Conservation (phyloP, 1,140 invertebrate genomes). For the Apolygus lucorum region DNA sequence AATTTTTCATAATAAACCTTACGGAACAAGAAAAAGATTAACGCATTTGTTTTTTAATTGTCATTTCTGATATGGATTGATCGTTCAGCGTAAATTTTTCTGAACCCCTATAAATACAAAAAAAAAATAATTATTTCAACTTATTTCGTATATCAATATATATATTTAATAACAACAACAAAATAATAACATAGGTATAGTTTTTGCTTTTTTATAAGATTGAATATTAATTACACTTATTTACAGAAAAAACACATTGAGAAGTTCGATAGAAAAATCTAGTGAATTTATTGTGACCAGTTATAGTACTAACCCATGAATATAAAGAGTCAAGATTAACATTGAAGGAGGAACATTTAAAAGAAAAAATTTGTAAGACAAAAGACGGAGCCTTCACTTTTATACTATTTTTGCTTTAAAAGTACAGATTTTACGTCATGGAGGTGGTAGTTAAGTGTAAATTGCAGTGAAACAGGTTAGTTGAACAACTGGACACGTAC, state of each 20-base stretch:
- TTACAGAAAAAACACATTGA: conserved; percentile 7
- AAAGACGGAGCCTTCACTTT: too few species aligned
- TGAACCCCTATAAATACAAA: conserved; percentile 25
- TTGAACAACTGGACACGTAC: not conserved
- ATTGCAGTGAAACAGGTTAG: too few species aligned
- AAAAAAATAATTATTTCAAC: conserved; percentile 21
- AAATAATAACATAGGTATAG: conserved; percentile 24
- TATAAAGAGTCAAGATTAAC: too few species aligned
- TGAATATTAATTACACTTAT: conserved; percentile 14
- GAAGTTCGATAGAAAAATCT: not conserved
- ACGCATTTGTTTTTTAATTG: not conserved
- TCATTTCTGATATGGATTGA: conserved; percentile 19
- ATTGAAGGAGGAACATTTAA: too few species aligned
- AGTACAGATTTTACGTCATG: too few species aligned
- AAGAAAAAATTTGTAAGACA: too few species aligned
- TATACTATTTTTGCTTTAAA: too few species aligned
- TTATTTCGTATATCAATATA: conserved; percentile 23
- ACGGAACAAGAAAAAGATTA: not conserved
- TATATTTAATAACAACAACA: conserved; percentile 28
- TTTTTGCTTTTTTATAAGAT: not conserved
- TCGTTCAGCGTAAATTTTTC: conserved; percentile 15
- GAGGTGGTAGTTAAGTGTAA: too few species aligned
- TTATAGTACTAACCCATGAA: conserved; percentile 21
- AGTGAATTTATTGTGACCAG: conserved; percentile 11
- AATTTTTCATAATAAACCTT: not conserved